Conservation (phyloP, 1,140 invertebrate genomes). For the Neodiprion lecontei region DNA sequence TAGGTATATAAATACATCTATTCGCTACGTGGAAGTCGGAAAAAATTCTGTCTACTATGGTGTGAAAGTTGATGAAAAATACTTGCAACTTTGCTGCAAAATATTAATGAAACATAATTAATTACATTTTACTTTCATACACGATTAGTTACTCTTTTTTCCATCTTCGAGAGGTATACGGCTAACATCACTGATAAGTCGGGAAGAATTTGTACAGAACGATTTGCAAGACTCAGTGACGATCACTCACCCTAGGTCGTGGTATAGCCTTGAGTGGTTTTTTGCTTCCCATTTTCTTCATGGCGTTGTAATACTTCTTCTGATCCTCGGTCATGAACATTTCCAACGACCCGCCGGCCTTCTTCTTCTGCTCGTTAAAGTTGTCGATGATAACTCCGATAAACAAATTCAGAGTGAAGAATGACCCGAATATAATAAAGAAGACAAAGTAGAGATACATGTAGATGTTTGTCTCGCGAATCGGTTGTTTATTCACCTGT, state of each 20-base stretch:
- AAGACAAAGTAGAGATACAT: constrained; percentile 99
- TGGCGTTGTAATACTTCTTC: constrained; percentile 99
- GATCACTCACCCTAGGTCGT: constrained; percentile 82
- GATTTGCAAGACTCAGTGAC: neutral
- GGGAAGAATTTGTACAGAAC: no score
- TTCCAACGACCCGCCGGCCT: constrained; percentile 96
- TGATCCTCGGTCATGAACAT: constrained; percentile 99
- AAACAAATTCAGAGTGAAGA: constrained; percentile 97
- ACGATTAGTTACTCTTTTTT: neutral
- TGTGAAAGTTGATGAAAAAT: neutral
- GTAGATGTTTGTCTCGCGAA: constrained; percentile 92
- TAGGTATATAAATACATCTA: neutral
- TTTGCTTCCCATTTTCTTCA: constrained; percentile 99
- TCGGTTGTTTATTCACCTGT: constrained; percentile 89
- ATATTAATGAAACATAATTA: neutral
- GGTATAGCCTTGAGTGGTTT: constrained; percentile 98
- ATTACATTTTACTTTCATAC: neutral
- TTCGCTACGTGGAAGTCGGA: no score
- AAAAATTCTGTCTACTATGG: neutral
- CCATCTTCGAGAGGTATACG: no score
- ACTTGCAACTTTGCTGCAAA: constrained; percentile 4
- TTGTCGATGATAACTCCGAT: constrained; percentile 99
- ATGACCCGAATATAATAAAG: constrained; percentile 97
- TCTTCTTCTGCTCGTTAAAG: constrained; percentile 99
- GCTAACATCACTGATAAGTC: no score